Percentiles rank a stretch among this genome's conserved stretches.
Evolutionary conservation across 1,140 invertebrate species (phyloP).

Genomic region (Ostrea edulis): DNA sequence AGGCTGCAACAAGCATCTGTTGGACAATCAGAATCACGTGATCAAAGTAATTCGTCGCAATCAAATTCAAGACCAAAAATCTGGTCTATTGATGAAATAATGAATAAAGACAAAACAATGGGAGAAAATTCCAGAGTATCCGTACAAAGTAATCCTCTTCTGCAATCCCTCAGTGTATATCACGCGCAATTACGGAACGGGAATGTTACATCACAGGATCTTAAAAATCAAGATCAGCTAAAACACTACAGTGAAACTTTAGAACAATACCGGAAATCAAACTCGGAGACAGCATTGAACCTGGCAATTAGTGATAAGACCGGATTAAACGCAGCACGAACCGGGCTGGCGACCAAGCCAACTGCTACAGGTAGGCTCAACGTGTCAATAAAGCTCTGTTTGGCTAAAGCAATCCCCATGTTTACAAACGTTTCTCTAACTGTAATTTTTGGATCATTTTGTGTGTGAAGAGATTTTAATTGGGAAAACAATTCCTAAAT

Average conservation of each 20-base stretch:
- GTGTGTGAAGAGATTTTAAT: conserved; percentile 37
- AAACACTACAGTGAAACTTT: conserved; percentile 8
- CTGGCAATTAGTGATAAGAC: conserved; percentile 44
- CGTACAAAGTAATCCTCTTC: neutral
- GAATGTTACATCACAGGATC: neutral
- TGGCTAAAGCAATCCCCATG: conserved; percentile 11
- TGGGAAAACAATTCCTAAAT: conserved; percentile 16
- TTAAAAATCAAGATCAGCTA: conserved; percentile 12
- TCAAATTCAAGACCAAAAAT: conserved; percentile 44
- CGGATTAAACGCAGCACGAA: conserved; percentile 35
- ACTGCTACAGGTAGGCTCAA: conserved; percentile 26
- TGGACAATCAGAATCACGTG: conserved; percentile 36
- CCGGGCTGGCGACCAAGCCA: neutral
- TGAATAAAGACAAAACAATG: conserved; percentile 42
- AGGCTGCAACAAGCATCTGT: neutral
- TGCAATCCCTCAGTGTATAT: neutral
- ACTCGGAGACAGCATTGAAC: conserved; percentile 35
- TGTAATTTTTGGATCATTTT: conserved; percentile 30
- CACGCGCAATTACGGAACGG: conserved; percentile 25
- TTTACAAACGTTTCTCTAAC: conserved; percentile 37
- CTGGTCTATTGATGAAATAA: conserved; percentile 47
- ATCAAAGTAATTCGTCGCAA: conserved; percentile 23
- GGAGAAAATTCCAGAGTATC: conserved; percentile 3
- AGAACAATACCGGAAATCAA: conserved; percentile 39
- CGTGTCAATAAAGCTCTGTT: conserved; percentile 28